These are phyloP conservation scores for Omphaloscelis lunosa DNA, from an alignment of 2,888 invertebrate species.

Conservation along the genomic window DNA sequence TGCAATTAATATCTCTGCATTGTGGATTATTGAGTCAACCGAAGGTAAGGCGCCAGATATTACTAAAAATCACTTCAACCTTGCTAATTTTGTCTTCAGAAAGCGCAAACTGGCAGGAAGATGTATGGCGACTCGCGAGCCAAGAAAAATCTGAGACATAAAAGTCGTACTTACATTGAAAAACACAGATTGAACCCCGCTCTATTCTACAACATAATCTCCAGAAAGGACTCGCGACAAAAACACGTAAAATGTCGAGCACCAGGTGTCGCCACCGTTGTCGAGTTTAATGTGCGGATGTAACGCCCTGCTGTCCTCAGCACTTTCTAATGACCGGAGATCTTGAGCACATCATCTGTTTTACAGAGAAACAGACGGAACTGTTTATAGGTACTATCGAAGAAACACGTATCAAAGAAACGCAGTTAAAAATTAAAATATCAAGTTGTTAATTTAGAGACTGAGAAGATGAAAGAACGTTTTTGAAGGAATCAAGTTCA, in stretches of 20 bases:
- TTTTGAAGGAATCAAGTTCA: background rate
- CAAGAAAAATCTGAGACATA: background rate
- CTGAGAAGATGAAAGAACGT: too few relatives aligned
- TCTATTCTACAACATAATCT: background rate
- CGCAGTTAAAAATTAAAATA: too few relatives aligned
- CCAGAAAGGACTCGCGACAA: conserved; percentile 31
- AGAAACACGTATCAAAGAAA: too few relatives aligned
- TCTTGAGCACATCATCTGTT: conserved; percentile 1
- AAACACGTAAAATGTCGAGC: conserved; percentile 45
- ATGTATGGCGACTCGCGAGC: background rate
- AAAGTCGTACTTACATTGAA: background rate
- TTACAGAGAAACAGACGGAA: background rate
- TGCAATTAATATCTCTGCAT: background rate
- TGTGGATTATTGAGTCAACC: background rate
- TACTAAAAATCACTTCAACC: background rate
- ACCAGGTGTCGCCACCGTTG: conserved; percentile 51
- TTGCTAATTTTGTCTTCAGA: background rate
- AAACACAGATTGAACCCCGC: background rate
- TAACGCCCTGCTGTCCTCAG: conserved; percentile 3
- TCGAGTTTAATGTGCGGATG: conserved; percentile 28
- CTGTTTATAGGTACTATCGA: background rate
- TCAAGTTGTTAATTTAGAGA: background rate
- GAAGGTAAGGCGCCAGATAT: background rate
- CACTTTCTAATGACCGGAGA: conserved; percentile 29
- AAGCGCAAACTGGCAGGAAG: background rate